These are phyloP conservation scores for Mamestra configurata DNA, from an alignment of 1,140 invertebrate genomes.

Conservation along the genomic window DNA sequence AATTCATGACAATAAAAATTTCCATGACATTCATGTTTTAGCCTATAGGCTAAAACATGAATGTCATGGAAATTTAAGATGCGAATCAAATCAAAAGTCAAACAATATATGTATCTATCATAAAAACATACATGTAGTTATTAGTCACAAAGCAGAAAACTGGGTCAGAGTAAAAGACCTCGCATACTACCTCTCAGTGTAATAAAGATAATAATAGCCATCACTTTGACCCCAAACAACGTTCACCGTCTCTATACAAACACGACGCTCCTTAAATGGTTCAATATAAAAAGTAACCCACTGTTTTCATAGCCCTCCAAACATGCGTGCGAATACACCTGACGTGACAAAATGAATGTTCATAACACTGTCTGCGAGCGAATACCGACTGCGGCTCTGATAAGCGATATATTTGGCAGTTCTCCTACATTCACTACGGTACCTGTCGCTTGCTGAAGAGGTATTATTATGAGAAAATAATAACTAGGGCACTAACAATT, in stretches of 20 bases:
- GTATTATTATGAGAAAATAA: conserved; percentile 4
- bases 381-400: conserved; percentile 24
- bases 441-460: not conserved
- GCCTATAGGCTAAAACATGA: too few species aligned
- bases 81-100: too few species aligned
- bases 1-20: too few species aligned
- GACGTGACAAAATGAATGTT: conserved; percentile 44
- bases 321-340: conserved; percentile 38
- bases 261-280: not conserved
- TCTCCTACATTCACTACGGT: not conserved
- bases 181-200: not conserved
- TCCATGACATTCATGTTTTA: too few species aligned
- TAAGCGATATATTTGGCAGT: conserved; percentile 37
- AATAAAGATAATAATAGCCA: not conserved
- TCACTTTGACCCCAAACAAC: not conserved
- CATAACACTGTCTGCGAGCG: conserved; percentile 40
- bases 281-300: not conserved
- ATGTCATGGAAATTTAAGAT: too few species aligned
- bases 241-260: not conserved
- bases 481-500: too few species aligned
- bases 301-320: not conserved
- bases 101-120: too few species aligned
- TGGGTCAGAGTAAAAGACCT: too few species aligned
- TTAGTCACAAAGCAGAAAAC: too few species aligned
- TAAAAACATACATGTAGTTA: too few species aligned